Evolutionary conservation across 2,113 vertebrate species (phyloP).

Genomic region (Perccottus glenii): DNA sequence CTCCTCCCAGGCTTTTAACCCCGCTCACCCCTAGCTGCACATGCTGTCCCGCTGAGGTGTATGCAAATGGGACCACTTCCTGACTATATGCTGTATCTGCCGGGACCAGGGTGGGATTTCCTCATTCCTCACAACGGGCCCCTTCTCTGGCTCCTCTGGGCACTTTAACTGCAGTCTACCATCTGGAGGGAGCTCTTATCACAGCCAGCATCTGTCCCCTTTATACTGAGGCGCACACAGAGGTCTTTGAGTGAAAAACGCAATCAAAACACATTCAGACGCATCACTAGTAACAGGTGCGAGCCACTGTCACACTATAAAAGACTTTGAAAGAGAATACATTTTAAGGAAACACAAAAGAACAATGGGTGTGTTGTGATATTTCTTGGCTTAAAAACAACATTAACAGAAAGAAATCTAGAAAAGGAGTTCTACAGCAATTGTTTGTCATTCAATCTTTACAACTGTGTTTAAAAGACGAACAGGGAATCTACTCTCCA

Average conservation of each 20-base stretch:
- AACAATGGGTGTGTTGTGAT: not conserved
- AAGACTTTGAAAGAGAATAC: not conserved
- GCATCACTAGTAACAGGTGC: not conserved
- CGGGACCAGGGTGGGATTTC: slow-evolving; percentile 70
- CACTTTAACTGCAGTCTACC: slow-evolving; percentile 45
- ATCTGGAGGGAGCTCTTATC: slow-evolving; percentile 64
- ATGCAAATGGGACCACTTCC: slow-evolving; percentile 63
- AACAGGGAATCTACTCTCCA: no score
- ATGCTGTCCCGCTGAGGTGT: slow-evolving; percentile 35
- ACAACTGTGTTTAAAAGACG: no score
- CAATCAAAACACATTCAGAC: slow-evolving; percentile 8
- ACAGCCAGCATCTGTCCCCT: slow-evolving; percentile 29
- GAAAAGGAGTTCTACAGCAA: no score
- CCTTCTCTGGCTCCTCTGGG: slow-evolving; percentile 41
- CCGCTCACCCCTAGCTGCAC: slow-evolving; percentile 39
- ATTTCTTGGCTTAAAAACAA: no score
- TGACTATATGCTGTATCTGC: slow-evolving; percentile 51
- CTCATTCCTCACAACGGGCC: slow-evolving; percentile 69
- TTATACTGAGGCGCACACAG: slow-evolving; percentile 16
- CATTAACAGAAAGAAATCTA: no score
- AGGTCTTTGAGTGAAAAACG: slow-evolving; percentile 6
- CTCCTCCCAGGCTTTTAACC: slow-evolving; percentile 39
- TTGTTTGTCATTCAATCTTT: no score
- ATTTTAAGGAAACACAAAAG: not conserved
- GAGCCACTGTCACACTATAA: not conserved